Conservation (phyloP, 1,140 invertebrate genomes). For the Ceratina japonica region DNA sequence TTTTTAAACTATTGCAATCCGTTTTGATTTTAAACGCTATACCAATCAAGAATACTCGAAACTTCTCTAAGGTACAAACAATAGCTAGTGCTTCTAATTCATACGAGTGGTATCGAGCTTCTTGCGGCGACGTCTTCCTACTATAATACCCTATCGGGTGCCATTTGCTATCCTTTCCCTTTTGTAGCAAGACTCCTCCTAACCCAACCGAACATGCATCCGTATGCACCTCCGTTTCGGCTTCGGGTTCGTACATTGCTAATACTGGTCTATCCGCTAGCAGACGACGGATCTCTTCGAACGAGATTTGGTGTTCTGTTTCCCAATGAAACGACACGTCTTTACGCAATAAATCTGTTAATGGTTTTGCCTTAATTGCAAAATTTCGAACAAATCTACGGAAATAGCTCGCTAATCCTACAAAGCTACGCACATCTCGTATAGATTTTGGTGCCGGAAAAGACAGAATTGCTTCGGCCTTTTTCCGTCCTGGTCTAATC, state of each 20-base stretch:
- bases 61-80: conserved; percentile 18
- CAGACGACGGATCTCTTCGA: neutral
- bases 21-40: conserved; percentile 58
- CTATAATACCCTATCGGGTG: neutral
- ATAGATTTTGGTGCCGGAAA: neutral
- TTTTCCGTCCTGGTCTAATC: neutral
- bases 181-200: neutral
- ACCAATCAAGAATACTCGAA: conserved; percentile 5
- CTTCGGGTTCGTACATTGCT: neutral
- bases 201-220: neutral
- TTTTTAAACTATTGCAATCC: conserved; percentile 57
- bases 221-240: neutral
- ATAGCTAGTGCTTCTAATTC: conserved; percentile 34
- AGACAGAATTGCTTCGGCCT: neutral
- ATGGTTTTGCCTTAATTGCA: neutral
- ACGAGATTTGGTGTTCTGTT: neutral
- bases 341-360: neutral
- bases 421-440: neutral
- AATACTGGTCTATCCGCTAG: neutral
- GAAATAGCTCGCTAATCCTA: neutral
- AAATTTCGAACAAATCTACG: neutral
- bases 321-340: neutral
- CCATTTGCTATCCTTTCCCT: neutral
- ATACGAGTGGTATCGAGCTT: conserved; percentile 16
- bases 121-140: neutral